Percentiles rank a stretch among this genome's conserved stretches.
These are phyloP conservation scores for Theristicus caerulescens DNA, from an alignment of 2,113 vertebrate species.

Conservation along the genomic window DNA sequence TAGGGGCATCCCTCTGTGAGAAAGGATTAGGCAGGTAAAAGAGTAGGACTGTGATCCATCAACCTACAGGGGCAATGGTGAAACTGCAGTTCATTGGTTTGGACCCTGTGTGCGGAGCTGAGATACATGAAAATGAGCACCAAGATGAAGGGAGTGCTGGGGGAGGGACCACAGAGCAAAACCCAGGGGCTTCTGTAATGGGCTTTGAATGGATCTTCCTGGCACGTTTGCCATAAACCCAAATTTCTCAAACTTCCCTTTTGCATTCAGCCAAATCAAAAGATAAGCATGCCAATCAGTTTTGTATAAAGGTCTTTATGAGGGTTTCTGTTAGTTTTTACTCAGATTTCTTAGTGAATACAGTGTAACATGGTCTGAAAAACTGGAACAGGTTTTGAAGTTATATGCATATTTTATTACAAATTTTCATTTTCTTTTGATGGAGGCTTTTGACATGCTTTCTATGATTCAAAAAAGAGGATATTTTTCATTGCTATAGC, in stretches of 20 bases:
- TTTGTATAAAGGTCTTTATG: background rate
- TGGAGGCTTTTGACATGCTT: background rate
- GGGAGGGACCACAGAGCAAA: background rate
- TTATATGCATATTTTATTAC: background rate
- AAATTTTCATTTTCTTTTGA: background rate
- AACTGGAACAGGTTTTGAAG: background rate
- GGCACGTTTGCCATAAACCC: background rate
- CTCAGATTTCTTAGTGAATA: background rate
- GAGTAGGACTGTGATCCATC: background rate
- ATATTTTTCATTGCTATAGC: background rate
- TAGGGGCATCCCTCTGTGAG: conserved; percentile 42
- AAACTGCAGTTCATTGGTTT: conserved; percentile 46
- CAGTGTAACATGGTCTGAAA: background rate
- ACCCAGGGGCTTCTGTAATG: background rate
- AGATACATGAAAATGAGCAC: conserved; percentile 60
- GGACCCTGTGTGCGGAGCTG: background rate
- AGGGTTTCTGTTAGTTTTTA: background rate
- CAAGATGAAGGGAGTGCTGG: background rate
- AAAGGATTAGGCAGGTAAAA: conserved; percentile 62
- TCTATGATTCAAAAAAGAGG: background rate
- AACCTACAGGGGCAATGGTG: background rate
- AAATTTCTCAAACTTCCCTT: conserved; percentile 5
- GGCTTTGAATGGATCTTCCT: background rate
- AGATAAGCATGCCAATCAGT: background rate
- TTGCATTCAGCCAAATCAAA: background rate